Evolutionary conservation across 2,113 vertebrate species (phyloP).

Genomic region (Pseudolaguvia tuberculata): DNA sequence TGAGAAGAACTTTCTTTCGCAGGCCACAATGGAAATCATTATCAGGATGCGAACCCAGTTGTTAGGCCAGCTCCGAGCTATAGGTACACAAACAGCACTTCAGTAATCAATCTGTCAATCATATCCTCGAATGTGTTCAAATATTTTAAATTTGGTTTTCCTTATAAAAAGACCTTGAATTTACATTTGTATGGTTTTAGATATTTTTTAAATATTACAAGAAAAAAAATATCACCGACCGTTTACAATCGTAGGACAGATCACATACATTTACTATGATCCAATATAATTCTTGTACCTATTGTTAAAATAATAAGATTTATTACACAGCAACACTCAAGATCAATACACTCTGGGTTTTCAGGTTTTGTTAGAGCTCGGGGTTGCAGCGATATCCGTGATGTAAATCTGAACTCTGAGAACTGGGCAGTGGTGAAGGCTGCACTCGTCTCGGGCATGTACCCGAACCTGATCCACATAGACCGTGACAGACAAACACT

Average conservation of each 20-base stretch:
- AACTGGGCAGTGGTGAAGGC: slow-evolving; percentile 97
- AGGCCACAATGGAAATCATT: slow-evolving; percentile 93
- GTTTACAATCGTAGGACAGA: too few species aligned
- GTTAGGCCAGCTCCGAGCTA: slow-evolving; percentile 89
- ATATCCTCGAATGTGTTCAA: too few species aligned
- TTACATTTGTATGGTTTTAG: too few species aligned
- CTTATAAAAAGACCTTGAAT: too few species aligned
- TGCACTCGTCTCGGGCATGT: slow-evolving; percentile 89
- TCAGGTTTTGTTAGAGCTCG: slow-evolving; percentile 87
- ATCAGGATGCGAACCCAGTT: slow-evolving; percentile 90
- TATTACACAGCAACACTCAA: neutral
- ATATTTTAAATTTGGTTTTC: too few species aligned
- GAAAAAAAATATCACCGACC: too few species aligned
- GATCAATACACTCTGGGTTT: too few species aligned
- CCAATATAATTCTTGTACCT: neutral
- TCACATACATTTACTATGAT: too few species aligned
- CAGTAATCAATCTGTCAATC: neutral
- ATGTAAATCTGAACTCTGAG: slow-evolving; percentile 89
- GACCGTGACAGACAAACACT: slow-evolving; percentile 70
- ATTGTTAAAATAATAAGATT: neutral
- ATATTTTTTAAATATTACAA: too few species aligned
- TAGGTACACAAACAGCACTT: slow-evolving; percentile 66
- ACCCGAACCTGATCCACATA: slow-evolving; percentile 84
- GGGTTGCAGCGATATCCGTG: slow-evolving; percentile 83
- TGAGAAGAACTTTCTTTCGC: slow-evolving; percentile 91